Evolutionary conservation across 2,797 vertebrate species (phyloP).

Genomic region (Dendrocincla tyrannina): DNA sequence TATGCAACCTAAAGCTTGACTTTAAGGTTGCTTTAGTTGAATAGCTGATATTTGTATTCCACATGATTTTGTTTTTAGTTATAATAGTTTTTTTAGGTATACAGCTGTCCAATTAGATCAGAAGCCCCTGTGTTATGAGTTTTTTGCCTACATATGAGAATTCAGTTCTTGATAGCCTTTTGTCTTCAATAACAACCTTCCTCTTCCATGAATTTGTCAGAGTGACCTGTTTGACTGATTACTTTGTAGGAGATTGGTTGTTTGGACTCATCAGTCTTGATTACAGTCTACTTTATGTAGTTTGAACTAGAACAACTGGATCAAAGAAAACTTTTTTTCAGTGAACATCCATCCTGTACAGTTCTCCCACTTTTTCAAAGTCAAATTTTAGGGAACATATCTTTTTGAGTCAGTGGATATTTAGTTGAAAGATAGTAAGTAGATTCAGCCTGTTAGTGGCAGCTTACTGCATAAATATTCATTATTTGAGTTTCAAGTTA

Average conservation of each 20-base stretch:
- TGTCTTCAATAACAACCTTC: not conserved
- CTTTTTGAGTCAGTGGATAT: not conserved
- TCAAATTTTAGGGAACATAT: not conserved
- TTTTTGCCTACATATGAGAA: not conserved
- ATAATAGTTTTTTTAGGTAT: not conserved
- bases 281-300: not conserved
- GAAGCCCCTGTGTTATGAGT: not conserved
- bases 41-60: not conserved
- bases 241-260: not conserved
- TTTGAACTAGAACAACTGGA: not conserved
- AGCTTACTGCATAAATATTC: constrained; percentile 7
- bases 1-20: not conserved
- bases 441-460: constrained; percentile 19
- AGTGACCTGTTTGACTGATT: not conserved
- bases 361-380: not conserved
- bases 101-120: not conserved
- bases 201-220: not conserved
- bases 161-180: not conserved
- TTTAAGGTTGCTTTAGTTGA: not conserved
- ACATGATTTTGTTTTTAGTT: not conserved
- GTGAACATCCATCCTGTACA: not conserved
- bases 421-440: constrained; percentile 16
- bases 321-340: not conserved
- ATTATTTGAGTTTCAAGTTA: constrained; percentile 23
- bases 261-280: not conserved